Conservation (phyloP, 2,113 vertebrate genomes). For the Salvelinus alpinus region DNA sequence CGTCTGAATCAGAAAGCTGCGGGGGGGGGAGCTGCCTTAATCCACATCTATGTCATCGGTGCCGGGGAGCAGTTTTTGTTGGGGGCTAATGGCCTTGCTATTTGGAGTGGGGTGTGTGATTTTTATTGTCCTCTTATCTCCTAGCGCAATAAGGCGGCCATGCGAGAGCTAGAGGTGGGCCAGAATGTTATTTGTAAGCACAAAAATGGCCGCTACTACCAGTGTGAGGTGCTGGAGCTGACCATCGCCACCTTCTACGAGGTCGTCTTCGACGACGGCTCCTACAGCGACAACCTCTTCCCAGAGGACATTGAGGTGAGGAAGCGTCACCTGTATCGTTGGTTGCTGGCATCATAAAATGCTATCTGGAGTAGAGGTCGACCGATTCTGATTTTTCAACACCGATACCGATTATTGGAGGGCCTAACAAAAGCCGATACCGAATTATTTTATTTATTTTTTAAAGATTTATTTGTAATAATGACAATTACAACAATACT, state of each 20-base stretch:
- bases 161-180: conserved; percentile 82
- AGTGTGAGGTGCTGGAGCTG: conserved; percentile 90
- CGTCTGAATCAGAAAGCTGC: too few species aligned
- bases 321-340: neutral
- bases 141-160: conserved; percentile 81
- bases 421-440: too few species aligned
- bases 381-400: too few species aligned
- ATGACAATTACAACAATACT: too few species aligned
- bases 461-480: too few species aligned
- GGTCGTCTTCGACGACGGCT: conserved; percentile 95
- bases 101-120: neutral
- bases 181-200: conserved; percentile 95
- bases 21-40: too few species aligned
- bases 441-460: too few species aligned
- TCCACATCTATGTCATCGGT: too few species aligned
- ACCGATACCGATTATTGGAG: too few species aligned
- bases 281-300: conserved; percentile 96
- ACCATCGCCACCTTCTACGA: conserved; percentile 95
- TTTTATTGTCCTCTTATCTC: neutral
- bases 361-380: too few species aligned
- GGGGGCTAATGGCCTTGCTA: neutral
- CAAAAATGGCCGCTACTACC: conserved; percentile 94
- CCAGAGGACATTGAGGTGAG: conserved; percentile 96
- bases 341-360: too few species aligned
- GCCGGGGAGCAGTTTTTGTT: too few species aligned